Evolutionary conservation across 2,113 vertebrate species (phyloP).

Genomic region (Ochotona curzoniae): DNA sequence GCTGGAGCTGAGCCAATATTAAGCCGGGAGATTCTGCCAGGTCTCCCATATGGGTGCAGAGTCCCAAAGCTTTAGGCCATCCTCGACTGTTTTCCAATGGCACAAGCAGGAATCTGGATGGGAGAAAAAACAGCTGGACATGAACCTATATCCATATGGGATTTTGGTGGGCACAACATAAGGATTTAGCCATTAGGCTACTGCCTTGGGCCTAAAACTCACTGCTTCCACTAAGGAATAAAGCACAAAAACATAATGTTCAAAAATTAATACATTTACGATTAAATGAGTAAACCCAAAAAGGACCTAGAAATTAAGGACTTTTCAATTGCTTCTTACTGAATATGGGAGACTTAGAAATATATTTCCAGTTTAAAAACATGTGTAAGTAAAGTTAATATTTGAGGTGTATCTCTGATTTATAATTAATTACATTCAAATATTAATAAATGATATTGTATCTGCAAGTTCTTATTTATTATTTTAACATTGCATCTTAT

Average conservation of each 20-base stretch:
- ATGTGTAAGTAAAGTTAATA: neutral
- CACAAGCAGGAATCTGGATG: too few relatives aligned
- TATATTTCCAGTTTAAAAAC: conserved; percentile 23
- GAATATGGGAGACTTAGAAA: neutral
- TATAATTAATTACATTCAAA: conserved; percentile 30
- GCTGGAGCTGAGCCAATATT: too few relatives aligned
- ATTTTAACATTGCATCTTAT: conserved; percentile 25
- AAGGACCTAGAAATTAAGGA: neutral
- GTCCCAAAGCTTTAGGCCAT: too few relatives aligned
- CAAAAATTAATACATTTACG: neutral
- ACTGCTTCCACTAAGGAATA: neutral
- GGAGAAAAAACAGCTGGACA: too few relatives aligned
- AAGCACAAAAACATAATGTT: too few relatives aligned
- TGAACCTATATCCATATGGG: too few relatives aligned
- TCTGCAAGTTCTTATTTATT: conserved; percentile 35
- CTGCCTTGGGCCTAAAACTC: neutral
- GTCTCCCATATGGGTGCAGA: too few relatives aligned
- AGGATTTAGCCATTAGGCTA: too few relatives aligned
- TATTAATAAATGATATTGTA: neutral
- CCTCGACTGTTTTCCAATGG: too few relatives aligned
- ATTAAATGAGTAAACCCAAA: neutral
- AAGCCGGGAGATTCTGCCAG: too few relatives aligned
- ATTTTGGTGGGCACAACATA: too few relatives aligned
- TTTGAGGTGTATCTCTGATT: neutral
- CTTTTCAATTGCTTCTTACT: neutral